Evolutionary conservation across 2,888 invertebrate species (phyloP), one percentile per base, ranked within the genome.

Genomic region (Ennomos quercinarius): DNA sequence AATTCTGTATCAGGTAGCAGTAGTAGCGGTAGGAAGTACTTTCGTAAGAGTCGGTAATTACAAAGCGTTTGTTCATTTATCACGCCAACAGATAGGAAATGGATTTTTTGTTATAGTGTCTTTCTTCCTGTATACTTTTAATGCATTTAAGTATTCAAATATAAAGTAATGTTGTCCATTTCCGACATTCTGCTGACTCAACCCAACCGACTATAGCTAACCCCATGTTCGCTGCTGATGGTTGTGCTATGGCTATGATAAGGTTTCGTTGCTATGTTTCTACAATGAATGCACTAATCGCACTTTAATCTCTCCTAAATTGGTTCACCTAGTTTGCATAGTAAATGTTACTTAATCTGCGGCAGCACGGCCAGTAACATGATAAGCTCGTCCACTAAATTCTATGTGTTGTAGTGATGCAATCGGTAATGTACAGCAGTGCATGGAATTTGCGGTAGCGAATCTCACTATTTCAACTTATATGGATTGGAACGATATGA

Each of bases 311-410:
- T 50, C 45, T 43, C 34, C 45, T 48, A 38, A 59, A 54, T 47
- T 51, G 51, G 39, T 51, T 50, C 42, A 47, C 42, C 43, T 50
- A 38, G 13, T 45, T 27, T 54, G 34, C 12, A 13, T 52, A 48
- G 43, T 35, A 40, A 58, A 42, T 52, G 37, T 49, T 45, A 17
- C 11, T 5, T 35, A 38, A 45, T 54, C 50, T 42, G 37, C 50
- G 44, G 11, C 12, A 36, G 46, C 10, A 12, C 44, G 53, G 48
- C 40, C 50, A 50, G 59, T 50, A 60, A 55, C 50, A 11, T 50
- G 54, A 55, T 60, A 60, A 60, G 46, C 38, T 11, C 52, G 47
- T 39, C 57, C 41, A 45, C 50, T 50, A 38, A 12, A 34, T 43
- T 40, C 34, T 39, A 34, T 48, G 12, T 27, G 47, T 37, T 50